Base-by-base conservation (phyloP, 2,113 vertebrate genomes). In the Paralichthys olivaceus region DNA sequence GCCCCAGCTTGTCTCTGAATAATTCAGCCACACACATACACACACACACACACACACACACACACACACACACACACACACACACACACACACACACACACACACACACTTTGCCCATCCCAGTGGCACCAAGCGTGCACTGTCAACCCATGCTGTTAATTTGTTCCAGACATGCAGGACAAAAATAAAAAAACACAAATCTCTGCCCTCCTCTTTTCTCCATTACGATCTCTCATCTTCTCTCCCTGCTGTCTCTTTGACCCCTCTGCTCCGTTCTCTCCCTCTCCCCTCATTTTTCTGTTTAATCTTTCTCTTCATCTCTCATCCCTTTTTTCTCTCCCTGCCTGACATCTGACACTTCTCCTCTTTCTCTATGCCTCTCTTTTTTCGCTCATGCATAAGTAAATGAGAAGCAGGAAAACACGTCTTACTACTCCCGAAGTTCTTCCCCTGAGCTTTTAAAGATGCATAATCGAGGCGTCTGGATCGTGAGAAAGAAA, bases 131-230 rank as follows among this genome's bases (percentile, higher is more conserved):
- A 8, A 45, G 70, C 47, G 66, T 64, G 75, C 62, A 68, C 76
- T 75, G 84, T 79, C 85, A 83, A 47, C 61, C 68, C 87, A 67
- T 66, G 67, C 77, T 86, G 86, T 80, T 90, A 80, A 82, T 87
- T 91, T 82, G 68, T 79, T 81, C 72, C 60, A 79, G 61, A 85
- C 67, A 68, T 15, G 14, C 19, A n/a, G 14, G 3, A 47, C 57
- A 69, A 57, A 58, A 29, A 34, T 8, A 12, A 22, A 14, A 20
- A 37, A 20, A 60, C 32, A 4, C n/a, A 70, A 75, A 75, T 79
- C 61, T 61, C 22, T 2, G 12, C 68, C 64, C 53, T 70, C 84
- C 74, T 68, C 34, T 58, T 63, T 57, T 66, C 29, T 70, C 60
- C 54, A 63, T 77, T 72, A 61, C 65, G 54, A 84, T 83, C 43